Conservation (phyloP, 64 coral and sea anemone species). For the Montipora cactus region DNA sequence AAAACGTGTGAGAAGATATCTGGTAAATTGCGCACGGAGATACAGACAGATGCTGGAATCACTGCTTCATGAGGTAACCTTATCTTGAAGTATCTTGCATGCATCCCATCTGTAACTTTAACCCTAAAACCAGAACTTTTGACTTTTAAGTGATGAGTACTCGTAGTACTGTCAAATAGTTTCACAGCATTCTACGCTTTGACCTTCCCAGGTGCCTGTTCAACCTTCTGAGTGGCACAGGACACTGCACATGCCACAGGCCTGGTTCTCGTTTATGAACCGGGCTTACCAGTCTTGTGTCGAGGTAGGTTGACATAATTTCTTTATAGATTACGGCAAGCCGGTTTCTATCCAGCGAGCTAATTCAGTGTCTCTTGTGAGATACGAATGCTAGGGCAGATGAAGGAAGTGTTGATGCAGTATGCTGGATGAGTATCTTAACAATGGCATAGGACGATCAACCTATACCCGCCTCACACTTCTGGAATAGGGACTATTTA, state of each 20-base stretch:
- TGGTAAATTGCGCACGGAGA: constrained; percentile 68
- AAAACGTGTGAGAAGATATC: constrained; percentile 60
- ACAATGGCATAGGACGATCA: no score
- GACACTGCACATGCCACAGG: constrained; percentile 75
- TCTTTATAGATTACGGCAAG: no score
- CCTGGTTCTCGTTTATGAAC: constrained; percentile 94
- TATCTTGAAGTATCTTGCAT: not conserved
- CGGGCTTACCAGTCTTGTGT: constrained; percentile 74
- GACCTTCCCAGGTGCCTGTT: constrained; percentile 76
- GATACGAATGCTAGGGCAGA: no score
- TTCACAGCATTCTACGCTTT: not conserved
- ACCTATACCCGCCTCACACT: no score
- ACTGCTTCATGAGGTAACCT: constrained; percentile 82
- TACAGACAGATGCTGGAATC: constrained; percentile 86
- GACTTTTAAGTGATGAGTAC: not conserved
- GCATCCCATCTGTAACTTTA: not conserved
- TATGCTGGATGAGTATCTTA: no score
- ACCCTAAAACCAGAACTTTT: not conserved
- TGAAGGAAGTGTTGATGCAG: no score
- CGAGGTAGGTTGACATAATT: constrained; percentile 45
- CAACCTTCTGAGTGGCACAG: constrained; percentile 96
- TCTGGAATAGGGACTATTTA: no score
- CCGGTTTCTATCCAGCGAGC: no score
- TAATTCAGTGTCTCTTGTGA: no score
- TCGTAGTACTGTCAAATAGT: not conserved